These are phyloP conservation scores for Fragum fragum DNA, from an alignment of 2,888 invertebrate genomes.

Conservation along the genomic window DNA sequence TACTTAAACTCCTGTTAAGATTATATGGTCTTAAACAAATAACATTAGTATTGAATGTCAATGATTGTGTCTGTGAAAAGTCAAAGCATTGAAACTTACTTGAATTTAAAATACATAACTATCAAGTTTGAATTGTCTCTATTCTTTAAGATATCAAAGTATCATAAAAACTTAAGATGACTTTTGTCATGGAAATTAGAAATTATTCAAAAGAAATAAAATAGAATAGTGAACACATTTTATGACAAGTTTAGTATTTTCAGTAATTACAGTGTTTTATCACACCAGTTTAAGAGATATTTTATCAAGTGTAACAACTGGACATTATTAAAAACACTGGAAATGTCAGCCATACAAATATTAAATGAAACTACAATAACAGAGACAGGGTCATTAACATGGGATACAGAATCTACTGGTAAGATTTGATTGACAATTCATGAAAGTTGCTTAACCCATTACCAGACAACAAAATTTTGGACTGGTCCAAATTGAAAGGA, in stretches of 20 bases:
- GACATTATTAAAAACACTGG: background rate
- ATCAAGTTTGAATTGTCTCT: background rate
- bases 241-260: too few species aligned
- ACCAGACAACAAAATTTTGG: too few species aligned
- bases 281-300: background rate
- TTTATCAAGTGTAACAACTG: background rate
- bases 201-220: background rate
- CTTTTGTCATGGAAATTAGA: background rate
- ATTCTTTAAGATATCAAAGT: too few species aligned
- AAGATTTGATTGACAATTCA: too few species aligned
- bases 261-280: too few species aligned
- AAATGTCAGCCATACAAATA: background rate
- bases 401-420: slow-evolving; percentile 15
- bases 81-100: background rate
- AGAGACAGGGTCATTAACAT: slow-evolving; percentile 1
- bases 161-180: background rate
- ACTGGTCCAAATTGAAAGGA: too few species aligned
- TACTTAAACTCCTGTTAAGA: background rate
- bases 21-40: background rate
- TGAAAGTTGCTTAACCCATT: too few species aligned
- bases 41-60: background rate
- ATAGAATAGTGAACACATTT: too few species aligned
- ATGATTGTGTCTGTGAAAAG: background rate
- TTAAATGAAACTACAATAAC: background rate
- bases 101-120: background rate